Evolutionary conservation across 2,888 invertebrate species (phyloP).

Genomic region (Ectobius pallidus): DNA sequence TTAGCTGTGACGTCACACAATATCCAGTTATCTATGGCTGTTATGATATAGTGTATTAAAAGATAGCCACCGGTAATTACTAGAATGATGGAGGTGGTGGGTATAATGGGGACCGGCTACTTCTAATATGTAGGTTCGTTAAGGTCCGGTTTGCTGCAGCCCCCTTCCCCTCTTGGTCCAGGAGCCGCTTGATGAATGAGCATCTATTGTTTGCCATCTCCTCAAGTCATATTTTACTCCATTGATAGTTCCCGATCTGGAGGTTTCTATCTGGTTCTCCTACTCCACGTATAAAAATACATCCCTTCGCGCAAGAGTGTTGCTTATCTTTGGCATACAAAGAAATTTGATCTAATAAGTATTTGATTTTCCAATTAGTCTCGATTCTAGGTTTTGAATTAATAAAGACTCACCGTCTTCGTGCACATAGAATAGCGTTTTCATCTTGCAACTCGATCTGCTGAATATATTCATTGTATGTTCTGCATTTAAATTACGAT

Average conservation of each 20-base stretch:
- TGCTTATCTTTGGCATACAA: no score
- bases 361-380: no score
- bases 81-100: conserved; percentile 22
- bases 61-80: conserved; percentile 9
- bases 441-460: no score
- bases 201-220: conserved; percentile 30
- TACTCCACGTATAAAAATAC: not conserved
- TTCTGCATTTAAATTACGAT: no score
- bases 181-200: conserved; percentile 11
- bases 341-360: no score
- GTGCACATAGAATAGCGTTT: no score
- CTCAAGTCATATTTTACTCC: conserved; percentile 35
- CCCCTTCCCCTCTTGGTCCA: not conserved
- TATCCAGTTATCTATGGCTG: no score
- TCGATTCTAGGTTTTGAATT: no score
- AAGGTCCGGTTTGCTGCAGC: not conserved
- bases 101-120: conserved; percentile 17
- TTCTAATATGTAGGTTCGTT: not conserved
- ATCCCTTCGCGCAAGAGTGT: not conserved
- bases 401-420: no score
- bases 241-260: conserved; percentile 19
- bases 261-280: not conserved
- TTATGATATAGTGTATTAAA: not conserved
- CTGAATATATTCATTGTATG: no score
- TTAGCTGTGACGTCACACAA: conserved; percentile 13